A percentile compares a stretch with the other conserved stretches of the same genome.
These are phyloP conservation scores for Manacus vitellinus DNA, from an alignment of 2,113 vertebrate genomes.

Conservation along the genomic window DNA sequence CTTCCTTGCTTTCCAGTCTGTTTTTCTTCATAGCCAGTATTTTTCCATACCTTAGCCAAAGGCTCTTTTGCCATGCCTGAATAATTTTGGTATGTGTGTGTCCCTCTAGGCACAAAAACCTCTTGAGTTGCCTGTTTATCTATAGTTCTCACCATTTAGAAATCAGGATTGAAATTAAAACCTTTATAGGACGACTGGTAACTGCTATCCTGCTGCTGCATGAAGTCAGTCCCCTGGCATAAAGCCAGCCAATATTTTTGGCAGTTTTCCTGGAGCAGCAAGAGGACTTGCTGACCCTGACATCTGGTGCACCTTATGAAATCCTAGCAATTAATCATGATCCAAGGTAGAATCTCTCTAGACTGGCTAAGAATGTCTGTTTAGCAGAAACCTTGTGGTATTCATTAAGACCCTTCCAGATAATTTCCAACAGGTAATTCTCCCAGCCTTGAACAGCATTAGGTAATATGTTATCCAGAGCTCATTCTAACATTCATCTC, in stretches of 20 bases:
- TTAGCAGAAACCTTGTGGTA: conserved; percentile 62
- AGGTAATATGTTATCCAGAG: conserved; percentile 5
- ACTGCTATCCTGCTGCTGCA: conserved; percentile 14
- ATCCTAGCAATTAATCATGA: conserved; percentile 56
- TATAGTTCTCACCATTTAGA: conserved; percentile 27
- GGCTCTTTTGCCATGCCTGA: background rate
- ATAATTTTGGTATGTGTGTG: background rate
- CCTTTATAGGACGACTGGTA: background rate
- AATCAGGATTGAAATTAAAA: background rate
- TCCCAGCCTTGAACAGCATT: conserved; percentile 28
- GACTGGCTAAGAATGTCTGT: conserved; percentile 30
- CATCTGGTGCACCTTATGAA: conserved; percentile 70
- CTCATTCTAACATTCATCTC: background rate
- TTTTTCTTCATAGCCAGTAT: background rate
- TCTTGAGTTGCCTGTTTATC: conserved; percentile 16
- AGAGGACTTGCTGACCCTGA: conserved; percentile 51
- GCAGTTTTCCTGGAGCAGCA: conserved; percentile 48
- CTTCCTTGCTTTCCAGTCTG: background rate
- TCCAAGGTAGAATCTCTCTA: conserved; percentile 62
- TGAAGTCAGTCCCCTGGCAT: conserved; percentile 55
- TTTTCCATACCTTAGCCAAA: background rate
- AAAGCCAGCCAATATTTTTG: conserved; percentile 54
- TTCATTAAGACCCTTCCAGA: conserved; percentile 44
- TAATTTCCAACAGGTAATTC: conserved; percentile 65
- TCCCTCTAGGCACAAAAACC: background rate